Evolutionary conservation across 2,888 invertebrate species (phyloP).

Genomic region (Pollenia angustigena): DNA sequence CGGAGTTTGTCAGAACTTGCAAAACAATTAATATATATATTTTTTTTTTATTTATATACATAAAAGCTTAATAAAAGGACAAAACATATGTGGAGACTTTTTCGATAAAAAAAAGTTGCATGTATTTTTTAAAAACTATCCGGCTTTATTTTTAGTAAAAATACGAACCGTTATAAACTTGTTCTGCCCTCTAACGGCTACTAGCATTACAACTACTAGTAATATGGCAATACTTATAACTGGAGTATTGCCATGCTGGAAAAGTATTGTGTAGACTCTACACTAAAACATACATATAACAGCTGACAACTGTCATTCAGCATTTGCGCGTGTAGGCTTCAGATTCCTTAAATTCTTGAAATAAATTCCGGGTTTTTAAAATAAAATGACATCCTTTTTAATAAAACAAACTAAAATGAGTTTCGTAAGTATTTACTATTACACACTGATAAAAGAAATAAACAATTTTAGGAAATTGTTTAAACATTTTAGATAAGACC

Average conservation of each 20-base stretch:
- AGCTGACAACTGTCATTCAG: conserved; percentile 39
- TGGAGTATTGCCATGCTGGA: conserved; percentile 23
- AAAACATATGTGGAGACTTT: no score
- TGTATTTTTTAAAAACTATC: no score
- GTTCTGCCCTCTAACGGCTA: conserved; percentile 7
- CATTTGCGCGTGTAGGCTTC: conserved; percentile 43
- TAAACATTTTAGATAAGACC: conserved; percentile 49
- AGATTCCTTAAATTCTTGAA: background rate
- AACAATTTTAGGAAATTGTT: background rate
- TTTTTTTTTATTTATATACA: background rate
- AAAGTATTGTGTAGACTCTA: background rate
- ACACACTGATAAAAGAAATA: no score
- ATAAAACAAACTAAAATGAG: conserved; percentile 41
- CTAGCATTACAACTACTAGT: background rate
- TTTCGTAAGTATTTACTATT: conserved; percentile 34
- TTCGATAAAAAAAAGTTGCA: no score
- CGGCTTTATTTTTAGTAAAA: background rate
- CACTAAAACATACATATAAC: background rate
- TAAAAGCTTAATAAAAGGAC: no score
- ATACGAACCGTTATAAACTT: background rate
- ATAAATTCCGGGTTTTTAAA: background rate
- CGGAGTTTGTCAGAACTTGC: no score
- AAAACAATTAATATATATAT: background rate
- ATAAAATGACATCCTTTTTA: conserved; percentile 47
- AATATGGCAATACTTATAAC: background rate